Evolutionary conservation across 2,113 vertebrate genomes (phyloP).

Genomic region (Onychostruthus taczanowskii): DNA sequence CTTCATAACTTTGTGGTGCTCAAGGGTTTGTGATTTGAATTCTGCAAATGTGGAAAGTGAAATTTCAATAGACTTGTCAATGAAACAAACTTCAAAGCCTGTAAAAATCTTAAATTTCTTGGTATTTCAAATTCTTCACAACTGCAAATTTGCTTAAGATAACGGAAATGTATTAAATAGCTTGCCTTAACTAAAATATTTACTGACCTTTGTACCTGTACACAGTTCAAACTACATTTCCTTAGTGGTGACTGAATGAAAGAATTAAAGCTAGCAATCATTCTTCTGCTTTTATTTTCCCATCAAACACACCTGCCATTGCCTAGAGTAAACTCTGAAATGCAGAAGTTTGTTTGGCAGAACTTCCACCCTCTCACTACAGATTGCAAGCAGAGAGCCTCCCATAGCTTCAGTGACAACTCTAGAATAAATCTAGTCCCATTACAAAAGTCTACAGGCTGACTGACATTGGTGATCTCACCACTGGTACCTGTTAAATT

Average conservation of each 20-base stretch:
- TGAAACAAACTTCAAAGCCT: background rate
- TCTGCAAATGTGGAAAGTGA: background rate
- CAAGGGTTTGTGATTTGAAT: background rate
- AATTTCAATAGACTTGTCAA: background rate
- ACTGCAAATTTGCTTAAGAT: background rate
- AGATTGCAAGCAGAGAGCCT: background rate
- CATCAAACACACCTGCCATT: background rate
- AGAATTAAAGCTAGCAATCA: background rate
- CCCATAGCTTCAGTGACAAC: background rate
- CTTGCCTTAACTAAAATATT: background rate
- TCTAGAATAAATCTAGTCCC: background rate
- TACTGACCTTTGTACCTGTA: background rate
- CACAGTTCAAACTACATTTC: background rate
- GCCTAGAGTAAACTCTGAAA: background rate
- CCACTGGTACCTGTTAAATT: background rate
- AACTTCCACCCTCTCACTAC: background rate
- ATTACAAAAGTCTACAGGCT: background rate
- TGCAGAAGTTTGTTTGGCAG: background rate
- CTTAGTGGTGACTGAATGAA: background rate
- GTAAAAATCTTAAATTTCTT: background rate
- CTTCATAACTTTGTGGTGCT: background rate
- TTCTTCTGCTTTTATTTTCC: background rate
- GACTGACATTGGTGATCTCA: background rate
- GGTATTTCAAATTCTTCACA: background rate
- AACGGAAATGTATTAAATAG: background rate